Base-by-base conservation (phyloP, 2,113 vertebrate genomes). In the Nerophis lumbriciformis region DNA sequence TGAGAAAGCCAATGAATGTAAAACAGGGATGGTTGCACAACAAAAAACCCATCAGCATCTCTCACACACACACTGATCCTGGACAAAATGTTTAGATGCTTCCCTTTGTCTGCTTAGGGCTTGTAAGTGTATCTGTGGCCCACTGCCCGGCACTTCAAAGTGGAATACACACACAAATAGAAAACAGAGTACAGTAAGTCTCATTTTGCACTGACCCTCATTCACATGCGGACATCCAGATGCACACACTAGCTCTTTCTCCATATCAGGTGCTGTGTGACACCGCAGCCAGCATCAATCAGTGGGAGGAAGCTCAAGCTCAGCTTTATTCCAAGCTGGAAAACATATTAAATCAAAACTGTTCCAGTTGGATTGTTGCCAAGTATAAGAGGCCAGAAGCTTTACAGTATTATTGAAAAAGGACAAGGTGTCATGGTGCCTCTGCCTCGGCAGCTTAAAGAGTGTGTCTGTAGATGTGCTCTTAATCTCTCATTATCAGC, bases 121-220 rank as follows among this genome's bases (percentile, higher is more conserved):
- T 68, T 72, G 69, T 52, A 70, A 81, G 76, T 74, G 69, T 73
- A 61, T 68, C 66, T 57, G 53, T 83, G 79, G 79, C 71, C 53
- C 50, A 15, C 61, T 75, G 79, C 81, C 81, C 79, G 69, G 75
- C 53, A 49, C 72, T 79, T 61, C 45, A 66, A 75, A 68, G 53
- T 62, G 69, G 63, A 68, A 67, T 62, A 54, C 56, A 55, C 65
- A n/a, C 54, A 57, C 11, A 51, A 15, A 47, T 48, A 44, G 39
- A 63, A 67, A 67, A 61, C 54, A 14, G 36, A 44, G 61, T 69
- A 14, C 21, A 44, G 61, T 69, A 52, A 10, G 53, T 64, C 57
- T 69, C 57, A 57, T 65, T 49, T 21, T 36, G 7, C 39, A 12
- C 59, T 58, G n/a, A 59, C 60, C 4, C 44, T 69, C 68, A 66